A percentile compares a stretch with the other conserved stretches of the same genome.
These are phyloP conservation scores for Montipora capricornis DNA, from an alignment of 64 coral and sea anemone genomes.

Conservation along the genomic window DNA sequence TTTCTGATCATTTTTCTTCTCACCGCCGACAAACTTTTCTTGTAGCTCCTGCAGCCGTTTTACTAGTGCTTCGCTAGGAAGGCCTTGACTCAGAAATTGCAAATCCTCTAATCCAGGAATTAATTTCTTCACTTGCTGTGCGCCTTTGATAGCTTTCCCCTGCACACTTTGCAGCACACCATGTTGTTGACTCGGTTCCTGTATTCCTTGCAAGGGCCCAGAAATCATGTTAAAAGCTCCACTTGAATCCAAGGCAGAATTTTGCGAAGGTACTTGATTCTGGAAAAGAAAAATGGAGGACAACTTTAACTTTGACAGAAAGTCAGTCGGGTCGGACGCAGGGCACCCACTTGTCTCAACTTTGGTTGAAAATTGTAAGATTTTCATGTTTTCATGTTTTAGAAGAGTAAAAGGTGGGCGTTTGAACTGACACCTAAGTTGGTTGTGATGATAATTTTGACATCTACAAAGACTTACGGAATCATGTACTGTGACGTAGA, in stretches of 20 bases:
- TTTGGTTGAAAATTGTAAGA: no score
- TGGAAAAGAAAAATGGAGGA: not conserved
- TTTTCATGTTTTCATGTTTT: no score
- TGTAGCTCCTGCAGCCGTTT: slow-evolving; percentile 78
- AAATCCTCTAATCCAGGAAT: slow-evolving; percentile 55
- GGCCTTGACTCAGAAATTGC: slow-evolving; percentile 36
- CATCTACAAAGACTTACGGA: no score
- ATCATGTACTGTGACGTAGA: no score
- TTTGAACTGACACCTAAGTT: no score
- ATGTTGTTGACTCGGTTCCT: not conserved
- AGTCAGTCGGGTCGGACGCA: no score
- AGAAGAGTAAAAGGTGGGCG: no score
- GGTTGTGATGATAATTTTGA: no score
- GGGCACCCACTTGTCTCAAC: no score
- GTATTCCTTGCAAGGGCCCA: slow-evolving; percentile 13
- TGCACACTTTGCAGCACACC: slow-evolving; percentile 38
- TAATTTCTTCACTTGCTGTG: slow-evolving; percentile 55
- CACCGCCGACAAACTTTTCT: slow-evolving; percentile 89
- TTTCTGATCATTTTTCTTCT: slow-evolving; percentile 87
- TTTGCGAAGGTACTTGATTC: slow-evolving; percentile 8
- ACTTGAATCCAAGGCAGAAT: not conserved
- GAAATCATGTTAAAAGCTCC: not conserved
- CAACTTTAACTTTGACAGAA: not conserved
- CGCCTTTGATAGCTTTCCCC: slow-evolving; percentile 16
- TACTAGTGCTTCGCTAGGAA: slow-evolving; percentile 50